Evolutionary conservation across 2,888 invertebrate genomes (phyloP).

Genomic region (Agonopterix alstromeriana): DNA sequence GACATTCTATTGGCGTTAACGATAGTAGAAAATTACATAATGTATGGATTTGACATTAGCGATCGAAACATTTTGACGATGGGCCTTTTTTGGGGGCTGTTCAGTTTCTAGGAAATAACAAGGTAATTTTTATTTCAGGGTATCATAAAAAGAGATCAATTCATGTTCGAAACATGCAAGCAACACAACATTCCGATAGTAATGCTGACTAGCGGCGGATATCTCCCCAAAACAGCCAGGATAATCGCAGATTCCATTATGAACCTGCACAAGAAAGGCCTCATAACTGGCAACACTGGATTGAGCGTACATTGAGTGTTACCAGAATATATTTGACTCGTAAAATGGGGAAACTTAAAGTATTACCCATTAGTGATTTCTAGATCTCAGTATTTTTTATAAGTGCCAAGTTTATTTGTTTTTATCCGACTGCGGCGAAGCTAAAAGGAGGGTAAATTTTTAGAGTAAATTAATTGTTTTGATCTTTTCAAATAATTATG

Average conservation of each 20-base stretch:
- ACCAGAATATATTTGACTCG: not conserved
- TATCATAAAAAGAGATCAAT: constrained; percentile 88
- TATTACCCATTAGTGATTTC: not conserved
- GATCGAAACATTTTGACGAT: too few species aligned
- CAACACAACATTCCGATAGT: constrained; percentile 83
- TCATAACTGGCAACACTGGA: constrained; percentile 53
- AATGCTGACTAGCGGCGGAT: constrained; percentile 94
- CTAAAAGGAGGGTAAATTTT: constrained; percentile 10
- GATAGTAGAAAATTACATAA: too few species aligned
- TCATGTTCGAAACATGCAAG: constrained; percentile 85
- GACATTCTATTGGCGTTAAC: too few species aligned
- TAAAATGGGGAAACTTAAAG: not conserved
- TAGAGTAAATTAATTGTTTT: constrained; percentile 11
- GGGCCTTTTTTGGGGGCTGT: too few species aligned
- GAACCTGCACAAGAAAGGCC: constrained; percentile 81
- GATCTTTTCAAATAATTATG: constrained; percentile 7
- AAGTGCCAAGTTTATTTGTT: constrained; percentile 1
- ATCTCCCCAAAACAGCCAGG: constrained; percentile 84
- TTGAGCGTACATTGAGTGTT: not conserved
- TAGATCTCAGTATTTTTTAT: not conserved
- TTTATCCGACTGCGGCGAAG: too few species aligned
- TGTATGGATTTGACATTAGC: too few species aligned
- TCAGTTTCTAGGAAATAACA: too few species aligned
- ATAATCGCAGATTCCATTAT: constrained; percentile 91
- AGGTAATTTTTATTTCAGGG: constrained; percentile 74